Percentiles rank a stretch among this genome's conserved stretches.
Evolutionary conservation across 1,140 invertebrate genomes (phyloP).

Genomic region (Chrysoperla carnea): DNA sequence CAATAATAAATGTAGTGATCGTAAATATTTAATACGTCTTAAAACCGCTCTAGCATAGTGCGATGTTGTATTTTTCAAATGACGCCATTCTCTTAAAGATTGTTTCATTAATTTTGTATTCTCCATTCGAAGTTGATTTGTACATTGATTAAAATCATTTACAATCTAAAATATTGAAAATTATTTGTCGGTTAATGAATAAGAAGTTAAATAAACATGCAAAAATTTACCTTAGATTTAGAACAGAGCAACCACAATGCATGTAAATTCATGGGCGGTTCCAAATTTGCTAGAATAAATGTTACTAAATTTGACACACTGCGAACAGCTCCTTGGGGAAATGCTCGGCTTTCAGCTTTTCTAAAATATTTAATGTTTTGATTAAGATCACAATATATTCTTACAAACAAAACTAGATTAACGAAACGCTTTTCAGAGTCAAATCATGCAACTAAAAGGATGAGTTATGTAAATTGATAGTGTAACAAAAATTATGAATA

Average conservation of each 20-base stretch:
- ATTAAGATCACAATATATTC: constrained; percentile 2
- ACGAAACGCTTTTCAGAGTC: no score
- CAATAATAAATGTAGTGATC: background rate
- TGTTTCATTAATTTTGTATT: background rate
- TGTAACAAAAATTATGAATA: no score
- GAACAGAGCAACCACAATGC: constrained; percentile 19
- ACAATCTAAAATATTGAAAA: background rate
- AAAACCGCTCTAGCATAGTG: background rate
- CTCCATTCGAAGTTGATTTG: background rate
- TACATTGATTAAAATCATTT: background rate
- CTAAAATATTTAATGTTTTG: constrained; percentile 24
- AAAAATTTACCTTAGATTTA: constrained; percentile 13
- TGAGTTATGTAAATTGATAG: no score
- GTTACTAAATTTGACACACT: constrained; percentile 48
- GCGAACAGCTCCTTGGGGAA: constrained; percentile 39
- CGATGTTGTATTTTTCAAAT: background rate
- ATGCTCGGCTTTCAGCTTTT: constrained; percentile 55
- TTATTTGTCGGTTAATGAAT: background rate
- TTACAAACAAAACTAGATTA: no score
- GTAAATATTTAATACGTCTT: background rate
- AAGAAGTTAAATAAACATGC: background rate
- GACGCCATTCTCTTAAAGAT: background rate
- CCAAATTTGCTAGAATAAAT: constrained; percentile 51
- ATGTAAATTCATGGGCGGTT: constrained; percentile 16
- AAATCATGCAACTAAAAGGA: no score